Evolutionary conservation across 2,113 vertebrate species (phyloP).

Genomic region (Sinocyclocheilus anshuiensis): DNA sequence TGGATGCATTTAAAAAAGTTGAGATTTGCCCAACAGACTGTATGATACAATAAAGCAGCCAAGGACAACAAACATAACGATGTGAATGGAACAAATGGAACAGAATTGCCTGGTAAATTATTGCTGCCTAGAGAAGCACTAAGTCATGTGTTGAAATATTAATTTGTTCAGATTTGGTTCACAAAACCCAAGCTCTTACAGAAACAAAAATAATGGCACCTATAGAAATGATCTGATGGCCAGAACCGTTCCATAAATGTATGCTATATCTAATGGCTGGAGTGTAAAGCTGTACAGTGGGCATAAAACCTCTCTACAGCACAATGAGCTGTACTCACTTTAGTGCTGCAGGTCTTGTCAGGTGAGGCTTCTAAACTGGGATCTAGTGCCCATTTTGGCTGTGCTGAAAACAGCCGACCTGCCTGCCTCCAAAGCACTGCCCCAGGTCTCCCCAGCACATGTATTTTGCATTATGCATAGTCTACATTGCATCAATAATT

Average conservation of each 20-base stretch:
- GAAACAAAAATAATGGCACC: neutral
- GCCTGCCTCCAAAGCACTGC: conserved; percentile 47
- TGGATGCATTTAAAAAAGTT: conserved; percentile 8
- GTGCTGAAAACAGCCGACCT: conserved; percentile 35
- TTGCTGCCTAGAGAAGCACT: conserved; percentile 7
- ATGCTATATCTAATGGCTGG: neutral
- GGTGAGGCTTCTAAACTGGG: conserved; percentile 49
- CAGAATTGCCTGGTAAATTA: conserved; percentile 11
- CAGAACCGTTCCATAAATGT: neutral
- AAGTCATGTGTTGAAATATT: conserved; percentile 16
- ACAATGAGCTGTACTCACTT: conserved; percentile 35
- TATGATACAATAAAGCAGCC: neutral
- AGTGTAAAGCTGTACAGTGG: conserved; percentile 22
- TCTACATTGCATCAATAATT: conserved; percentile 68
- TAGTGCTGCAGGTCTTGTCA: conserved; percentile 29
- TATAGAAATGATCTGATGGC: neutral
- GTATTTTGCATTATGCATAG: conserved; percentile 68
- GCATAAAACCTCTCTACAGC: conserved; percentile 15
- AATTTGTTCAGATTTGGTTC: neutral
- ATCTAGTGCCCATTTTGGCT: conserved; percentile 50
- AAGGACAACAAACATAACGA: conserved; percentile 4
- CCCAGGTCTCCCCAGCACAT: conserved; percentile 55
- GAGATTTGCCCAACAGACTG: neutral
- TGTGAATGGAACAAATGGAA: conserved; percentile 16
- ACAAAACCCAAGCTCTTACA: neutral